Base-by-base conservation (phyloP, 2,888 invertebrate species). In the Pammene aurita region DNA sequence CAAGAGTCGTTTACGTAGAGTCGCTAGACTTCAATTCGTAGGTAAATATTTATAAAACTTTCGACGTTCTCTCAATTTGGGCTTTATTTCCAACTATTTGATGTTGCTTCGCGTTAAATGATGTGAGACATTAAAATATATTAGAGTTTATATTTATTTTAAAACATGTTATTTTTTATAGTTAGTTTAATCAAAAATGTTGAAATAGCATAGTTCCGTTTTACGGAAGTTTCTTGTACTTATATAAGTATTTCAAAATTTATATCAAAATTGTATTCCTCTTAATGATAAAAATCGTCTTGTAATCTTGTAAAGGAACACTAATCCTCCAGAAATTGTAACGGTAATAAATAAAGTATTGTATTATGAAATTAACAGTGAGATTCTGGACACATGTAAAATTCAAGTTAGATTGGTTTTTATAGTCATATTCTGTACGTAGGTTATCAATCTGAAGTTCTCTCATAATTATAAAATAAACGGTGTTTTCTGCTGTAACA, bases 391-490 rank as follows among this genome's bases (percentile, higher is more conserved):
- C 75, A 86, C 81, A 79, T 89, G 86, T 88, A 87, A 86, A 86
- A 86, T 90, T 91, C 89, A 88, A 89, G 77, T 92, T 92, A 92
- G 92, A 90, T 91, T 92, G 89, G 86, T 92, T 92, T 75, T 90
- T 90, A 90, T 91, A 92, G 89, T 89, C 85, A 89, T 91, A 93
- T 90, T 93, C 91, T 89, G 90, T 93, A 92, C 79, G 93, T 93
- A 93, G 92, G 91, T 92, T 93, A 92, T 90, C 91, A 89, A 93
- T 93, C 92, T 92, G 93, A 92, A 91, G 90, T 93, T 93, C 92
- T 93, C 93, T 93, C 90, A 92, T 93, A 93, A 93, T 92, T 92
- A 92, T 93, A 90, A 93, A 93, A 93, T 93, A 93, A 93, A 93
- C 93, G 92, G 93, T 93, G 93, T 93, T 93, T 93, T 93, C 93